phyloP scores from a whole-genome alignment of 2,888 invertebrate species.

The Acrobasis suavella region DNA sequence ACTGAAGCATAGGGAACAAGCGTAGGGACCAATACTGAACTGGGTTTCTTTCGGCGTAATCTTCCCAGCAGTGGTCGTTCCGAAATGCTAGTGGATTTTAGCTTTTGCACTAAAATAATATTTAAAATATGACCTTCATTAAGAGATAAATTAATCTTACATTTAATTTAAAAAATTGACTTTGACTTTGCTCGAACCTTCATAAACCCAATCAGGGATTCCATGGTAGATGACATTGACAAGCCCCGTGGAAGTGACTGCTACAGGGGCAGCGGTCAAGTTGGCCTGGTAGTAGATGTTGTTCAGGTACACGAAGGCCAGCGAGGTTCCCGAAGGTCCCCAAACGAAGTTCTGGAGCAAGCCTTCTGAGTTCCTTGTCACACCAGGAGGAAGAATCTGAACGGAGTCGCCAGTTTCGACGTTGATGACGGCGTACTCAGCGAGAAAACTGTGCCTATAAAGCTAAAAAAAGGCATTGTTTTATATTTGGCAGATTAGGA shows the following conservation, averaged over 20 bases:
- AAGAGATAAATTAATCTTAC: no score
- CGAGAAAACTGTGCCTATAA: slow-evolving; percentile 90
- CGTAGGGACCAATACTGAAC: no score
- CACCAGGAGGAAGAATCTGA: slow-evolving; percentile 53
- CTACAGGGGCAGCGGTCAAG: slow-evolving; percentile 65
- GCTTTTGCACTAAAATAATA: no score
- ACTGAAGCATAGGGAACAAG: no score
- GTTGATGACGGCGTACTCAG: slow-evolving; percentile 87
- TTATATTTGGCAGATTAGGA: not conserved
- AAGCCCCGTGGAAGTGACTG: slow-evolving; percentile 85
- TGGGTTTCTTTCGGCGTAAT: no score
- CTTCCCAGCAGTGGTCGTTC: no score
- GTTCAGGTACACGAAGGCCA: slow-evolving; percentile 88
- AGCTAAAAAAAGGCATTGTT: slow-evolving; percentile 76
- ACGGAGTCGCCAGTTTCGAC: slow-evolving; percentile 76
- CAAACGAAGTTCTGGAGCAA: slow-evolving; percentile 88
- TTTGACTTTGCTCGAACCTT: no score
- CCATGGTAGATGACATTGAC: slow-evolving; percentile 89
- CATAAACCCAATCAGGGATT: slow-evolving; percentile 97
- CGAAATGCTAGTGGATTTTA: no score
- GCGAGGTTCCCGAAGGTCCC: slow-evolving; percentile 87
- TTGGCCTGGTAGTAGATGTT: slow-evolving; percentile 89
- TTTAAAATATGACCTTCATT: no score
- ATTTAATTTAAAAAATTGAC: no score
- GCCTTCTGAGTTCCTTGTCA: slow-evolving; percentile 53